Conservation (phyloP, 2,888 invertebrate species). For the Eupithecia vulgata region DNA sequence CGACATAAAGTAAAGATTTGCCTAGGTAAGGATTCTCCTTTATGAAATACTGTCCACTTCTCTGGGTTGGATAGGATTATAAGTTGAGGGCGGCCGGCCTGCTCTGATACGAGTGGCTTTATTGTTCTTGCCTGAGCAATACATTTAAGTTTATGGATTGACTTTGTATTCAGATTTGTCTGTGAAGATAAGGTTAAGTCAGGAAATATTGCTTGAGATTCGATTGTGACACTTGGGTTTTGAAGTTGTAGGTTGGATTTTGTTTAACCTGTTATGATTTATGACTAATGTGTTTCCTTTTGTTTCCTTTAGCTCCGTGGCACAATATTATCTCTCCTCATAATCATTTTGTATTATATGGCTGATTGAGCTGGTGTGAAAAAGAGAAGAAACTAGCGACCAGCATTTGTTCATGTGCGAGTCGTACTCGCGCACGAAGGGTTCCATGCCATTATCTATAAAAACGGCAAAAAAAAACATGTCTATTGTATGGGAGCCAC, state of each 20-base stretch:
- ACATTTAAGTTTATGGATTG: constrained; percentile 22
- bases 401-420: no score
- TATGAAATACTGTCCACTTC: constrained; percentile 3
- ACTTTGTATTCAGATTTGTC: constrained; percentile 24
- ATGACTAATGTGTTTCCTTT: not conserved
- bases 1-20: not conserved
- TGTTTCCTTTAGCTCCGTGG: not conserved
- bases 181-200: constrained; percentile 11
- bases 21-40: not conserved
- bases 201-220: not conserved
- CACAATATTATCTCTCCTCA: not conserved
- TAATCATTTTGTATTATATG: not conserved
- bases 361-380: not conserved
- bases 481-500: no score
- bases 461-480: no score
- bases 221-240: not conserved
- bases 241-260: not conserved
- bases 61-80: constrained; percentile 13
- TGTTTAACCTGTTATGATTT: not conserved
- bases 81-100: constrained; percentile 15
- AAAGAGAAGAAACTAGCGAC: not conserved
- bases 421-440: no score
- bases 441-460: no score
- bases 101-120: constrained; percentile 23
- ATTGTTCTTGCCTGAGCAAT: constrained; percentile 23